Evolutionary conservation across 2,113 vertebrate genomes (phyloP).

Genomic region (Phyllopteryx taeniolatus): DNA sequence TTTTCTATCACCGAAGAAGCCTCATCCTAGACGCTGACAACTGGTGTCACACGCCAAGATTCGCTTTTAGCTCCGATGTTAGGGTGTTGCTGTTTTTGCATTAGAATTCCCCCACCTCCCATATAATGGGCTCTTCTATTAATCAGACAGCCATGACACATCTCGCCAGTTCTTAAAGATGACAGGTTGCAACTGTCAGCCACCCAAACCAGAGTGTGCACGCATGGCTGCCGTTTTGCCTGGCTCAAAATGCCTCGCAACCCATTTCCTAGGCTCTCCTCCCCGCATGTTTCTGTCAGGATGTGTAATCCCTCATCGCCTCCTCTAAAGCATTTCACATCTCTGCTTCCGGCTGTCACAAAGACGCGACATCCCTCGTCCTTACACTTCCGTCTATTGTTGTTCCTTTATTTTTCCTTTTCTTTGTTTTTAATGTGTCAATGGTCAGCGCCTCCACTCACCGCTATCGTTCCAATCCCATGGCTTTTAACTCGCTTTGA

Average conservation of each 20-base stretch:
- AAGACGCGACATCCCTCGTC: not conserved
- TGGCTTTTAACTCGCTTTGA: constrained; percentile 13
- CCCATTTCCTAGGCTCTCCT: constrained; percentile 39
- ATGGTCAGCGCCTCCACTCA: constrained; percentile 27
- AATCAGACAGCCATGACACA: constrained; percentile 42
- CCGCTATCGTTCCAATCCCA: not conserved
- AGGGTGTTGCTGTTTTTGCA: constrained; percentile 25
- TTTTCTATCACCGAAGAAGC: constrained; percentile 38
- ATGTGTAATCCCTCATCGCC: constrained; percentile 51
- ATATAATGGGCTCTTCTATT: constrained; percentile 13
- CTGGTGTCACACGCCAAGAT: constrained; percentile 35
- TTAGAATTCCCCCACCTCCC: not conserved
- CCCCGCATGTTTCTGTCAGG: constrained; percentile 40
- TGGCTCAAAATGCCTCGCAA: constrained; percentile 43
- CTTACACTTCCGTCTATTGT: not conserved
- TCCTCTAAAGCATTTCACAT: constrained; percentile 43
- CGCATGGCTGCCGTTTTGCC: constrained; percentile 7
- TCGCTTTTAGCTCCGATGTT: constrained; percentile 27
- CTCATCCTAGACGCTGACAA: constrained; percentile 45
- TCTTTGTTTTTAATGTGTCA: constrained; percentile 11
- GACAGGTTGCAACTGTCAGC: constrained; percentile 48
- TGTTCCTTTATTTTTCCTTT: constrained; percentile 13
- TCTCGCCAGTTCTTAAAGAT: constrained; percentile 29
- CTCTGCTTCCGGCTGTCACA: constrained; percentile 36
- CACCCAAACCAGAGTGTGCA: not conserved